A percentile compares a stretch with the other conserved stretches of the same genome.
Conservation (phyloP, 2,797 vertebrate genomes). For the Pipistrellus nathusii region DNA sequence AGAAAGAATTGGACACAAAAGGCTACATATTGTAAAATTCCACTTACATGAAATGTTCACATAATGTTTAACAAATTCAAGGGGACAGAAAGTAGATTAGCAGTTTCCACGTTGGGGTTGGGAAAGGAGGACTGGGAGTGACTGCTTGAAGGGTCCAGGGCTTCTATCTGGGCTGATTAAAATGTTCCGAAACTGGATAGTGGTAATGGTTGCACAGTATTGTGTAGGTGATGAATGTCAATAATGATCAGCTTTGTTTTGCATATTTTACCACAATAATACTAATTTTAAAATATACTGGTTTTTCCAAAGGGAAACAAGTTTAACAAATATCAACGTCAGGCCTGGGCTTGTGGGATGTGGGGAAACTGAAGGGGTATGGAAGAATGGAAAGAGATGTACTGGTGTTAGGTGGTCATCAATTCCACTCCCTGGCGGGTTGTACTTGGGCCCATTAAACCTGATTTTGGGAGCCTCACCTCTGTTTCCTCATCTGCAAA, state of each 20-base stretch:
- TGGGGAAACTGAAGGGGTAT: neutral
- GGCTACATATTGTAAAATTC: neutral
- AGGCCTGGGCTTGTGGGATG: neutral
- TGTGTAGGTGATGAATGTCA: neutral
- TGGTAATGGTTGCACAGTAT: too few species aligned
- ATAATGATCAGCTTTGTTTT: neutral
- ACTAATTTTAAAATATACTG: neutral
- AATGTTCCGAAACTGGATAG: neutral
- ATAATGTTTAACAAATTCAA: neutral
- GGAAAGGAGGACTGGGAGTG: too few species aligned
- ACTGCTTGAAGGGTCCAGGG: neutral
- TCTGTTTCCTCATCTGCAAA: neutral
- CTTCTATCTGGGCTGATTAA: neutral
- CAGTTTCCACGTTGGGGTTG: neutral
- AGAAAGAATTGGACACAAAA: neutral
- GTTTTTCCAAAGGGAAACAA: neutral
- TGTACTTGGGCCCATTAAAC: neutral
- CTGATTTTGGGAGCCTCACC: neutral
- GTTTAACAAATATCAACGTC: neutral
- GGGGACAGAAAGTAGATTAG: neutral
- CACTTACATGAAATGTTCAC: neutral
- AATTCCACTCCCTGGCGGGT: neutral
- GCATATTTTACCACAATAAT: neutral
- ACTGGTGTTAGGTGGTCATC: neutral
- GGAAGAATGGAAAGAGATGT: neutral